These are phyloP conservation scores for Agrilus cyanescens DNA, from an alignment of 2,888 invertebrate species.

Conservation along the genomic window DNA sequence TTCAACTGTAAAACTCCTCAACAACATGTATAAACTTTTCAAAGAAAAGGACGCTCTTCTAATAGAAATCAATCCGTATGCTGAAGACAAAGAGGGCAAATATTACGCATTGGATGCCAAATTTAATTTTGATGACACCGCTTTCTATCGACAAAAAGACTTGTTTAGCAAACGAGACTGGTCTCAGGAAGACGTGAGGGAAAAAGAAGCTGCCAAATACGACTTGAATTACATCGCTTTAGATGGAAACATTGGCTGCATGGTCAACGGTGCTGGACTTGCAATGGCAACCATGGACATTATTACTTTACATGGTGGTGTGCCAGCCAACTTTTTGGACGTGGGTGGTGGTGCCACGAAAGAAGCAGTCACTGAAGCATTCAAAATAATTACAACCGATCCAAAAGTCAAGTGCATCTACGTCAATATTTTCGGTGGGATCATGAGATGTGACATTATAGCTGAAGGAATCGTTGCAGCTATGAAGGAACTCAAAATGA, in stretches of 20 bases:
- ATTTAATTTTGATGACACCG: slow-evolving; percentile 91
- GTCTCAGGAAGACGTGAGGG: slow-evolving; percentile 85
- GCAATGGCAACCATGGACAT: slow-evolving; percentile 99
- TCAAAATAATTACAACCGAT: slow-evolving; percentile 91
- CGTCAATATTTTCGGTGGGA: slow-evolving; percentile 96
- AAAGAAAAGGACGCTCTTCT: slow-evolving; percentile 78
- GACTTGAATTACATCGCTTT: slow-evolving; percentile 91
- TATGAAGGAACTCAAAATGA: slow-evolving; percentile 80
- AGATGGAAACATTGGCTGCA: slow-evolving; percentile 88
- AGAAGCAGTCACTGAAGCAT: slow-evolving; percentile 85
- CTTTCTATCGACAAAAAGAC: slow-evolving; percentile 82
- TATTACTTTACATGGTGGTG: slow-evolving; percentile 89
- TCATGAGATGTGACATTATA: slow-evolving; percentile 96
- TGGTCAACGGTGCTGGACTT: slow-evolving; percentile 93
- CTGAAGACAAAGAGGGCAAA: slow-evolving; percentile 52
- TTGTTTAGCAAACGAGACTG: slow-evolving; percentile 75
- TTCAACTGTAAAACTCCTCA: slow-evolving; percentile 63
- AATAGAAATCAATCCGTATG: slow-evolving; percentile 90
- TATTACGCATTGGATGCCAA: slow-evolving; percentile 88
- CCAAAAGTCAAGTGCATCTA: slow-evolving; percentile 83
- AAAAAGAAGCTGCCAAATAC: slow-evolving; percentile 79
- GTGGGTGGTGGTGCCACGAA: slow-evolving; percentile 94
- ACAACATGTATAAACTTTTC: slow-evolving; percentile 77
- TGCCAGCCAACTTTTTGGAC: slow-evolving; percentile 93
- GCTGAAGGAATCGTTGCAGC: slow-evolving; percentile 93